Evolutionary conservation across 1,140 invertebrate genomes (phyloP), one percentile per base, ranked within the genome.

Genomic region (Rhynchophorus ferrugineus): DNA sequence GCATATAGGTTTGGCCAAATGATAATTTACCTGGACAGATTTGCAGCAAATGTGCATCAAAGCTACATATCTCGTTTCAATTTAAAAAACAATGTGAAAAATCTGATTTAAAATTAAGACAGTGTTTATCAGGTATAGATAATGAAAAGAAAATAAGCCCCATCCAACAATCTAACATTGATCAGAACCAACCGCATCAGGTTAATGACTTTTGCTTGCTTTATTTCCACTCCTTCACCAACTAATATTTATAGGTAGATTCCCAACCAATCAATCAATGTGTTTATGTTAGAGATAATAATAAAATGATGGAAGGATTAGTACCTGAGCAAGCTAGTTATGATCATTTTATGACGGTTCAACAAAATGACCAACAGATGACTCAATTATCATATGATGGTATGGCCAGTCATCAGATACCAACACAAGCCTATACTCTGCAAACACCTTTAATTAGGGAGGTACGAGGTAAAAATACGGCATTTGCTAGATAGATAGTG

Each of bases 81-180:
- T 72, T 73, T 44, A 73, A 71, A 61, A 71, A 65, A 53, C 65
- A 61, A 48, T 71, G 69, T 39, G 69, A 72, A 59, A 69, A 64
- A 49, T 66, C 69, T 29, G 69, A 73, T 57, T 48, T 65, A 9
- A 69, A 67, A 56, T 57, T 73, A 34, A 58, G 69, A 17, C 64
- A 67, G 37, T 68, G 63, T 49, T 47, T 63, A 49, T 34, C 52
- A 11, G 34, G 36, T 19, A 53, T 51, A 35, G 13, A 56, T 43
- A 36, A 59, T n/a, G 43, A 59, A 34, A 35, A 49, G 13, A 50
- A 61, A 49, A 43, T 56, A 24, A 49, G 47, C 49, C 53, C 57
- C 33, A 36, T 51, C 2, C 8, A 45, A 35, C 54, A 60, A 37
- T 39, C 58, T n/a, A 44, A 43, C 36, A 36, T 44, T 36, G 11